A percentile compares a stretch with the other conserved stretches of the same genome.
Conservation (phyloP, 2,888 invertebrate species). For the Argyra leucocephala region DNA sequence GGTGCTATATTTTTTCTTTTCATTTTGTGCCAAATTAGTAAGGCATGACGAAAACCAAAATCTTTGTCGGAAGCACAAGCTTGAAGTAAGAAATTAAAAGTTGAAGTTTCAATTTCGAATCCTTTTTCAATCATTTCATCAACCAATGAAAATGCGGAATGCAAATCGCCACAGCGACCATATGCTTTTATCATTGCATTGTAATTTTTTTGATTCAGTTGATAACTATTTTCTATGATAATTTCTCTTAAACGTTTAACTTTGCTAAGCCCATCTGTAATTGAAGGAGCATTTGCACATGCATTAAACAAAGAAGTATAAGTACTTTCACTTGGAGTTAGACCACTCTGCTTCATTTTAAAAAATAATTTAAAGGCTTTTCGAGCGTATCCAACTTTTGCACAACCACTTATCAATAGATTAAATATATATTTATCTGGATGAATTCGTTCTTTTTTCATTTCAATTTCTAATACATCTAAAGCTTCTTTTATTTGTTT, state of each 20-base stretch:
- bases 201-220: conserved; percentile 67
- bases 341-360: conserved; percentile 66
- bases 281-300: conserved; percentile 69
- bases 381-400: conserved; percentile 70
- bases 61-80: conserved; percentile 71
- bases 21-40: conserved; percentile 83
- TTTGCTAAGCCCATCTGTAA: conserved; percentile 56
- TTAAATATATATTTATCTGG: conserved; percentile 74
- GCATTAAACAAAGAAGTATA: conserved; percentile 83
- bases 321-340: conserved; percentile 59
- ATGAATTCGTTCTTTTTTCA: conserved; percentile 68
- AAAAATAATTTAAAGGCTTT: conserved; percentile 77
- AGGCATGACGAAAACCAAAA: conserved; percentile 70
- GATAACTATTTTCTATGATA: conserved; percentile 59
- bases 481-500: conserved; percentile 67
- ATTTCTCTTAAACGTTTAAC: conserved; percentile 56
- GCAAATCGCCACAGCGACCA: conserved; percentile 69
- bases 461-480: conserved; percentile 63
- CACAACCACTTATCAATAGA: conserved; percentile 74
- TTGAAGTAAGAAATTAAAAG: conserved; percentile 71
- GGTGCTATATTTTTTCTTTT: conserved; percentile 55
- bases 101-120: conserved; percentile 54
- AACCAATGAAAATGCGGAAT: conserved; percentile 67
- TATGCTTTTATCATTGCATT: conserved; percentile 88
- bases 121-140: conserved; percentile 71